These are phyloP conservation scores for Tautogolabrus adspersus DNA, from an alignment of 2,113 vertebrate genomes.

Conservation along the genomic window DNA sequence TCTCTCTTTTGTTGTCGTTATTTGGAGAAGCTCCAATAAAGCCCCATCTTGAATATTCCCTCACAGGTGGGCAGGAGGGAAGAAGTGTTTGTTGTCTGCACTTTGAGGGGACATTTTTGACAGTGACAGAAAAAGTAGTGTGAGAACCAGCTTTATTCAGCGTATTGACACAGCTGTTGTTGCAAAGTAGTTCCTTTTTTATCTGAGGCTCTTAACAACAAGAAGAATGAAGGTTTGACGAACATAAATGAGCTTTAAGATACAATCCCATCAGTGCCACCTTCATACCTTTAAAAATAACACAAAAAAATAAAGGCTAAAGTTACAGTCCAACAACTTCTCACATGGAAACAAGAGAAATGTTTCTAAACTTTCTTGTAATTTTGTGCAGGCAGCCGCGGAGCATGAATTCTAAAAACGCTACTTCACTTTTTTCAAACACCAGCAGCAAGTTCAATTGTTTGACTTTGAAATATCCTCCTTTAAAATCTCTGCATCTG, in stretches of 20 bases:
- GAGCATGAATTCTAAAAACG: too few species aligned
- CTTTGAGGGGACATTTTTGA: background rate
- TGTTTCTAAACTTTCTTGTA: too few species aligned
- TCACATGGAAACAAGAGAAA: background rate
- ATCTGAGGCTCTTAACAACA: background rate
- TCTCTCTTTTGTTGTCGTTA: background rate
- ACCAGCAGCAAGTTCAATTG: too few species aligned
- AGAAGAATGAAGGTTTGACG: background rate
- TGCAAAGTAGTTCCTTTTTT: background rate
- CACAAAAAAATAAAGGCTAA: background rate
- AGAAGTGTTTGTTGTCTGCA: background rate
- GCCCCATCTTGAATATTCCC: slow-evolving; percentile 10
- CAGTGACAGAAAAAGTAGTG: background rate
- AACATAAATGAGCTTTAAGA: background rate
- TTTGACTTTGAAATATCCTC: too few species aligned
- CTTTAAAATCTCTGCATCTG: too few species aligned
- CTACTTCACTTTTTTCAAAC: too few species aligned
- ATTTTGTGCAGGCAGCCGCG: too few species aligned
- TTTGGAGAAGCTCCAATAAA: background rate
- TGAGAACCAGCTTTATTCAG: background rate
- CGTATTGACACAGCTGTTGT: background rate
- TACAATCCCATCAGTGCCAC: background rate
- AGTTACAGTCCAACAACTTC: too few species aligned
- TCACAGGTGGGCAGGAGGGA: background rate
- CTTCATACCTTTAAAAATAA: background rate